Conservation (phyloP, 2,888 invertebrate genomes). For the Mimas tiliae region DNA sequence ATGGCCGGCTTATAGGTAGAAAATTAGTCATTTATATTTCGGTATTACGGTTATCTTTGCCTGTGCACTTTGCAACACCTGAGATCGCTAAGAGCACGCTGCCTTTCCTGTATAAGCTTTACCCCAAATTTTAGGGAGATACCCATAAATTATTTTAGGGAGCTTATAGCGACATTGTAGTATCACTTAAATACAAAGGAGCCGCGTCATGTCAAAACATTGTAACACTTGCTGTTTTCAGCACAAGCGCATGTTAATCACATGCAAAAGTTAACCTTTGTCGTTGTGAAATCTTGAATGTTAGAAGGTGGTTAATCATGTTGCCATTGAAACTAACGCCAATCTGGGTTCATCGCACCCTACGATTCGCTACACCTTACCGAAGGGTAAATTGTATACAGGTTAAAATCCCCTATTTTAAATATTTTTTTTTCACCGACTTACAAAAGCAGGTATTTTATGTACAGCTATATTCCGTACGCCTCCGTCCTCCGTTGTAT, state of each 20-base stretch:
- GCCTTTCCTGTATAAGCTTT: not conserved
- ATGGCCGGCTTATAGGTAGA: not conserved
- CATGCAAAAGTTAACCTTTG: no score
- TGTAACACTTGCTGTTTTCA: no score
- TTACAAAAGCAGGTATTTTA: not conserved
- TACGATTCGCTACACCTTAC: not conserved
- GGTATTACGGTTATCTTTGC: not conserved
- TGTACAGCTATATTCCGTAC: no score
- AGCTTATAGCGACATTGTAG: not conserved
- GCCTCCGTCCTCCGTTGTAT: not conserved
- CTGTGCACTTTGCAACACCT: slow-evolving; percentile 5
- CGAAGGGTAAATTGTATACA: not conserved
- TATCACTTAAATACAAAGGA: no score
- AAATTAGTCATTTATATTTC: no score
- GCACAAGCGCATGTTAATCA: no score
- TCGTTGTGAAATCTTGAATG: no score
- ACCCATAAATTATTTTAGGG: not conserved
- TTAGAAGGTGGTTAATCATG: not conserved
- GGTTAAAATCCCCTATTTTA: not conserved
- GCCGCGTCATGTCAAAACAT: no score
- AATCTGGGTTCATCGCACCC: no score
- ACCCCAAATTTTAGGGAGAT: not conserved
- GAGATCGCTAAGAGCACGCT: not conserved
- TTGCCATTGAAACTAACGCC: not conserved
- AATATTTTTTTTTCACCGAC: no score